Conservation (phyloP, 2,797 vertebrate genomes). For the Anguilla obscura region DNA sequence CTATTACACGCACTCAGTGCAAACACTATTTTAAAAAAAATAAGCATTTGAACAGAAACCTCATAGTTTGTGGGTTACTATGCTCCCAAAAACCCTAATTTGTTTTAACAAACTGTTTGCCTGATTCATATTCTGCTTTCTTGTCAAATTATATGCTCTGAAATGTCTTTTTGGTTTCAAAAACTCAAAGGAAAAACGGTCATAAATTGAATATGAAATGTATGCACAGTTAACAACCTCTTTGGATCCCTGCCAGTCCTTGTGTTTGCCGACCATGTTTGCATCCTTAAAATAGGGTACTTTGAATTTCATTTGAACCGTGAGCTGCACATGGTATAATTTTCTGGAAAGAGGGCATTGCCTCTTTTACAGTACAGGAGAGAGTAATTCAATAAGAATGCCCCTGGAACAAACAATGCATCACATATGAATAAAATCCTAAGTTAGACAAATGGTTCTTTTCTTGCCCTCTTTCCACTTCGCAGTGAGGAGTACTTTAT, state of each 20-base stretch:
- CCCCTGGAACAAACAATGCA: not conserved
- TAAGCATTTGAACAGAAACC: no score
- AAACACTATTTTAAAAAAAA: not conserved
- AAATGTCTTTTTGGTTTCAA: not conserved
- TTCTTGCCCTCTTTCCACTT: not conserved
- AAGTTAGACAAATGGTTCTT: not conserved
- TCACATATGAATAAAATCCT: not conserved
- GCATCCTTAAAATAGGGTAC: not conserved
- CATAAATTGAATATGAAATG: slow-evolving; percentile 29
- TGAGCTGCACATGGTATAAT: not conserved
- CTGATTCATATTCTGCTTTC: slow-evolving; percentile 16
- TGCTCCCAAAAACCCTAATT: not conserved
- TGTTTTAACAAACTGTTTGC: slow-evolving; percentile 17
- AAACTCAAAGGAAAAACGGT: slow-evolving; percentile 34
- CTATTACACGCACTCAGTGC: not conserved
- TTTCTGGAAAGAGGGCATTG: not conserved
- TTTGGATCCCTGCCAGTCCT: slow-evolving; percentile 19
- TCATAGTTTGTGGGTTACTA: no score
- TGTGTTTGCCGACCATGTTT: not conserved
- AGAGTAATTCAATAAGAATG: not conserved
- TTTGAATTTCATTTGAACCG: not conserved
- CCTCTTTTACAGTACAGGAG: not conserved
- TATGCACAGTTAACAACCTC: not conserved
- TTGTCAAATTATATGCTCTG: slow-evolving; percentile 32
- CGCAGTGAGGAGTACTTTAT: not conserved